These are phyloP conservation scores for Peromyscus leucopus DNA, from an alignment of 2,113 vertebrate genomes.

Conservation along the genomic window DNA sequence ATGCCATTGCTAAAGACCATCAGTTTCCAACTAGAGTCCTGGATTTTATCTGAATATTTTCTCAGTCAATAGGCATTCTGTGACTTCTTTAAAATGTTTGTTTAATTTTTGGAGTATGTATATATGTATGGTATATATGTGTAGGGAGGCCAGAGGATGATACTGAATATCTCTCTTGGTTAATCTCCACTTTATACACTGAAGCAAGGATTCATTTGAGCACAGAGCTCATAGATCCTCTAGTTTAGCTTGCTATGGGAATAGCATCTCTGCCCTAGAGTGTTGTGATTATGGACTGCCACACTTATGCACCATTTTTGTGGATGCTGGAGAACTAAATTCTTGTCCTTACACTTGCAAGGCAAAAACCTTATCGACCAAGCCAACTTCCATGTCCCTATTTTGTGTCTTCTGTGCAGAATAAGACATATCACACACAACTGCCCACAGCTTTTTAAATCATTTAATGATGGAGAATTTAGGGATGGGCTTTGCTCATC, in stretches of 20 bases:
- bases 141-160: background rate
- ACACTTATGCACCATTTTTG: background rate
- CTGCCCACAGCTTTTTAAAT: background rate
- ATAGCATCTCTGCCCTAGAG: background rate
- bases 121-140: too few species aligned
- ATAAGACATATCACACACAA: background rate
- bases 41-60: background rate
- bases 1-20: background rate
- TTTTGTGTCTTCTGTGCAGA: background rate
- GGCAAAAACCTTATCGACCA: background rate
- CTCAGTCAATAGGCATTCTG: background rate
- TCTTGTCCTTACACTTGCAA: background rate
- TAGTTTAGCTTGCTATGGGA: too few species aligned
- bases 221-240: background rate
- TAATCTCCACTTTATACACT: background rate
- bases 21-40: background rate
- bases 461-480: background rate
- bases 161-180: background rate
- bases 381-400: too few species aligned
- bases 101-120: background rate
- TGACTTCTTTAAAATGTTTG: background rate
- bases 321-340: too few species aligned
- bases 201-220: background rate
- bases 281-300: background rate
- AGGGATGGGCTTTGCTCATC: background rate